These are phyloP conservation scores for Phataginus tetradactyla DNA, from an alignment of 2,797 vertebrate genomes.

Conservation along the genomic window DNA sequence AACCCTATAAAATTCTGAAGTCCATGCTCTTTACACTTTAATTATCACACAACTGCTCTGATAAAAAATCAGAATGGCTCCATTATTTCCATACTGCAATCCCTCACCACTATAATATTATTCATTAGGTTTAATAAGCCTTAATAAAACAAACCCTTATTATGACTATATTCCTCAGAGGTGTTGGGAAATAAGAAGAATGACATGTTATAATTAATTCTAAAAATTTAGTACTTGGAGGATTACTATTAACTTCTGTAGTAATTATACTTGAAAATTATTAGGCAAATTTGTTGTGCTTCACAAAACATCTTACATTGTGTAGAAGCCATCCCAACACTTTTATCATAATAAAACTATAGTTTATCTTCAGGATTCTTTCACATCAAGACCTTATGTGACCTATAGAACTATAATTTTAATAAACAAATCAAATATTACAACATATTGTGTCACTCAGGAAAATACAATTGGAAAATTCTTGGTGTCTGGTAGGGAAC, in stretches of 20 bases:
- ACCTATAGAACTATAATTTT: neutral
- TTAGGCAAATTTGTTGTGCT: neutral
- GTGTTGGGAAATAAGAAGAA: neutral
- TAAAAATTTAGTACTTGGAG: neutral
- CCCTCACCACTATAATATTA: neutral
- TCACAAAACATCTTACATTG: neutral
- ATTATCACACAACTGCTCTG: neutral
- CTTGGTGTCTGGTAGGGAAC: neutral
- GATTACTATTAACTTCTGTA: neutral
- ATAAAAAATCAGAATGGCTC: neutral
- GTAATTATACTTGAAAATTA: neutral
- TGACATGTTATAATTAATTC: neutral
- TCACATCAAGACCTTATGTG: neutral
- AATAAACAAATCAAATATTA: neutral
- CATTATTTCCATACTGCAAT: neutral
- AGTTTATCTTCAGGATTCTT: neutral
- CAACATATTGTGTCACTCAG: neutral
- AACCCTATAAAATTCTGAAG: neutral
- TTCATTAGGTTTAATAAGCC: neutral
- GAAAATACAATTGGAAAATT: neutral
- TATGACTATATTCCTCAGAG: neutral
- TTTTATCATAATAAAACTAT: neutral
- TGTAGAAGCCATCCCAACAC: neutral
- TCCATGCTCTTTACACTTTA: neutral
- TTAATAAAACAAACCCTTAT: neutral